These are phyloP conservation scores for Thrips palmi DNA, from an alignment of 1,140 invertebrate genomes.

Conservation along the genomic window DNA sequence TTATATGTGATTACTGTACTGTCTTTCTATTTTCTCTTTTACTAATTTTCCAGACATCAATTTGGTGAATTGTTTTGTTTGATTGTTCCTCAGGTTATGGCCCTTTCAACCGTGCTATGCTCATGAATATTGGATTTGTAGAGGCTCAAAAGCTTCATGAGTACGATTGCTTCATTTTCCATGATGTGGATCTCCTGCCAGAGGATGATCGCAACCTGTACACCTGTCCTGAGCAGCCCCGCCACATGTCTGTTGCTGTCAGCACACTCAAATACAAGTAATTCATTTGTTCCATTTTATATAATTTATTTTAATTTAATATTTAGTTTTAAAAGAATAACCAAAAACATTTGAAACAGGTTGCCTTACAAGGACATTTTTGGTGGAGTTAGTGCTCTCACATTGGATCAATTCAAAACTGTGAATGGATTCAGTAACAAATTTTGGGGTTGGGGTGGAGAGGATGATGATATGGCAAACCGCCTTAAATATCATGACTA, in stretches of 20 bases:
- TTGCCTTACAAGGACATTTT: conserved; percentile 78
- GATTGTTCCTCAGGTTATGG: conserved; percentile 34
- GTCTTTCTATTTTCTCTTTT: background rate
- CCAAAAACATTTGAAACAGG: conserved; percentile 27
- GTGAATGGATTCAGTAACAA: conserved; percentile 85
- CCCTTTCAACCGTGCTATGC: conserved; percentile 76
- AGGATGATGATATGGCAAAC: conserved; percentile 85
- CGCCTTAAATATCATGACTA: conserved; percentile 57
- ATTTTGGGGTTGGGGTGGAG: conserved; percentile 86
- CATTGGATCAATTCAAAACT: conserved; percentile 53
- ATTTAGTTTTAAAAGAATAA: background rate
- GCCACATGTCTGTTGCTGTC: conserved; percentile 89
- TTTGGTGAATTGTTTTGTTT: conserved; percentile 10
- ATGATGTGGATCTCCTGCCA: conserved; percentile 87
- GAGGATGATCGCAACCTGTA: conserved; percentile 86
- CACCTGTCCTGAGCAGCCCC: conserved; percentile 70
- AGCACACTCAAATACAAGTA: conserved; percentile 77
- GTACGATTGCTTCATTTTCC: conserved; percentile 87
- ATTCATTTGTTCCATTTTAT: too few species aligned
- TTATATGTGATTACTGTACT: conserved; percentile 1
- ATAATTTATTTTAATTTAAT: conserved; percentile 10
- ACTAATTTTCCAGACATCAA: background rate
- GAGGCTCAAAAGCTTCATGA: conserved; percentile 59
- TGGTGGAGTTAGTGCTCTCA: conserved; percentile 75
- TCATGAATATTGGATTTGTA: conserved; percentile 89